Conservation (phyloP, 2,888 invertebrate genomes). For the Byasa hedistus region DNA sequence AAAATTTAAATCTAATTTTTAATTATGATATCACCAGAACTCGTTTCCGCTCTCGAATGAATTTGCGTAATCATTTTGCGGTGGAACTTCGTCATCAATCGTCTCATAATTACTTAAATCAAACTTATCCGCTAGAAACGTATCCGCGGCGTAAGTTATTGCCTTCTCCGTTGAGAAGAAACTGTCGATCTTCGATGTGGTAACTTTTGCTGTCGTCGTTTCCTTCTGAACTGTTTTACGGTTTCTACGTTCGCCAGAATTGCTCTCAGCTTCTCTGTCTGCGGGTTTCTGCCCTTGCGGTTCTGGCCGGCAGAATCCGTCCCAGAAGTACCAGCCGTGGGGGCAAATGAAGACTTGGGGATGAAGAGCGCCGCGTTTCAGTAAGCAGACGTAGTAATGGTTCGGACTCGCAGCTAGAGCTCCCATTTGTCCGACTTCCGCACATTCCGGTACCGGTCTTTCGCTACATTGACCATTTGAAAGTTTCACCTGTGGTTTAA, state of each 20-base stretch:
- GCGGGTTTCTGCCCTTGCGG: slow-evolving; percentile 33
- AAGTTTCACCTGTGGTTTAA: slow-evolving; percentile 48
- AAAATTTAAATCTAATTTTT: too few species aligned
- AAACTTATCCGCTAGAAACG: slow-evolving; percentile 68
- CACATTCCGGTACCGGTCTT: slow-evolving; percentile 59
- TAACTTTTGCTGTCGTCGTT: slow-evolving; percentile 32
- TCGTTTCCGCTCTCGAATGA: slow-evolving; percentile 50
- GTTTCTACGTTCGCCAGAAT: slow-evolving; percentile 18
- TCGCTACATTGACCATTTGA: slow-evolving; percentile 58
- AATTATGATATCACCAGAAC: slow-evolving; percentile 30
- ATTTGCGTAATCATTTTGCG: slow-evolving; percentile 46
- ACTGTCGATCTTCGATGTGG: slow-evolving; percentile 44
- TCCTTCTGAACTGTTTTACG: slow-evolving; percentile 25
- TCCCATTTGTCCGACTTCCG: slow-evolving; percentile 55
- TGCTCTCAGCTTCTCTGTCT: not conserved
- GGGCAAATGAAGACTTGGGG: slow-evolving; percentile 73
- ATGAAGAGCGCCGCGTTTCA: slow-evolving; percentile 46
- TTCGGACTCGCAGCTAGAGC: slow-evolving; percentile 54
- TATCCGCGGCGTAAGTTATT: slow-evolving; percentile 56
- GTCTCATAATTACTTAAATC: slow-evolving; percentile 62
- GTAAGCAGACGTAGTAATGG: slow-evolving; percentile 69
- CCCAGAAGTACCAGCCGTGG: slow-evolving; percentile 67
- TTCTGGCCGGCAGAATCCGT: slow-evolving; percentile 61
- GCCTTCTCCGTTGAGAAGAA: slow-evolving; percentile 67
- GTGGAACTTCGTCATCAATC: slow-evolving; percentile 46